A percentile compares a stretch with the other conserved stretches of the same genome.
Conservation (phyloP, 2,888 invertebrate genomes). For the Lepidonotus clava region DNA sequence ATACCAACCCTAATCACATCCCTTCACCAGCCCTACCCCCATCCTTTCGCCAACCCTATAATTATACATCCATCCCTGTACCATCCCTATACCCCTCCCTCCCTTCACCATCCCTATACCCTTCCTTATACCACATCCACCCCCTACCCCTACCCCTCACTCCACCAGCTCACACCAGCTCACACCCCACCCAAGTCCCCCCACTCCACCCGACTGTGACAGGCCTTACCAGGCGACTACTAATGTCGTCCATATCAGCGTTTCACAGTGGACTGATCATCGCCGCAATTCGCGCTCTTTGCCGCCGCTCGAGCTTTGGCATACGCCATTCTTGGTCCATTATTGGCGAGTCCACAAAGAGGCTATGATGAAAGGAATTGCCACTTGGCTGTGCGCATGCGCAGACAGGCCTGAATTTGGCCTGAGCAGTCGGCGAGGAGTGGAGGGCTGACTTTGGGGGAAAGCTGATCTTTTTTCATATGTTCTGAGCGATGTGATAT, state of each 20-base stretch:
- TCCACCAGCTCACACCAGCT: not conserved
- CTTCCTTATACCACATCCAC: too few species aligned
- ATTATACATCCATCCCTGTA: not conserved
- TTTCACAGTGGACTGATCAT: constrained; percentile 14
- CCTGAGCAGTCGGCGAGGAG: not conserved
- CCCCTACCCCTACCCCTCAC: not conserved
- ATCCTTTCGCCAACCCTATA: not conserved
- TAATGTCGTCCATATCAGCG: constrained; percentile 7
- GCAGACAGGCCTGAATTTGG: too few species aligned
- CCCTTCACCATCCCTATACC: not conserved
- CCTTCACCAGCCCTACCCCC: too few species aligned
- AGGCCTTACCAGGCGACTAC: not conserved
- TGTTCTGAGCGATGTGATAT: too few species aligned
- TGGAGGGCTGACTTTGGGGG: not conserved
- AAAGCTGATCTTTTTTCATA: not conserved
- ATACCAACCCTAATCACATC: too few species aligned
- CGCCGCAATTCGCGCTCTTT: constrained; percentile 1
- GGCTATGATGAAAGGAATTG: constrained; percentile 4
- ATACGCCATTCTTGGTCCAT: constrained; percentile 23
- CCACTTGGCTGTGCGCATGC: not conserved
- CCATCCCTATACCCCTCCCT: not conserved
- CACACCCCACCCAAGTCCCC: not conserved
- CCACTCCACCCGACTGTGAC: not conserved
- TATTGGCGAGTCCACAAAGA: not conserved
- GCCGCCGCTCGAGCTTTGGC: not conserved